Conservation (phyloP, 2,113 vertebrate species). For the Corythaixoides concolor region DNA sequence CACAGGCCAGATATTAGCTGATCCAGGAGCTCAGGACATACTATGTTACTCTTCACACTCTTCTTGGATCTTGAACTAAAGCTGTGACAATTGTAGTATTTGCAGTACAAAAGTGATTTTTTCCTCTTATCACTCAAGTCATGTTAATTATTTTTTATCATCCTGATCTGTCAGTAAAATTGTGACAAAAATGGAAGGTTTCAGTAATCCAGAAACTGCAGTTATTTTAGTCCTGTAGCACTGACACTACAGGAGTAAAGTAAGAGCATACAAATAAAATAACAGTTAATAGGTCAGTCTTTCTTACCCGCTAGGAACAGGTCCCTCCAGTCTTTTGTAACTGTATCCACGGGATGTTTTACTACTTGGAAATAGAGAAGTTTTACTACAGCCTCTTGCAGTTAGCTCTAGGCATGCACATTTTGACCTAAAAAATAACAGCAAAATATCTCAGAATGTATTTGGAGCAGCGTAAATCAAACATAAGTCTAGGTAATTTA, state of each 20-base stretch:
- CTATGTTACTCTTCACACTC: neutral
- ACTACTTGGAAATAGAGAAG: neutral
- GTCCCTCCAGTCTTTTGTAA: conserved; percentile 80
- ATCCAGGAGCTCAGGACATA: neutral
- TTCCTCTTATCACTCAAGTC: neutral
- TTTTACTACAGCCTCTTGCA: conserved; percentile 43
- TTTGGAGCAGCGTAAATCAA: neutral
- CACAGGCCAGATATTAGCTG: too few species aligned
- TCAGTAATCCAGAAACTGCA: neutral
- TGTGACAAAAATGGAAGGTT: neutral
- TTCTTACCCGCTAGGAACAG: conserved; percentile 83
- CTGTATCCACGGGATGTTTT: conserved; percentile 69
- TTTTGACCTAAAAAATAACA: conserved; percentile 66
- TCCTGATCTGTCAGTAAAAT: neutral
- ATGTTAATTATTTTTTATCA: neutral
- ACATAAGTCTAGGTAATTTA: neutral
- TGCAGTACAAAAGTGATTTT: neutral
- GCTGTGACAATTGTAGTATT: neutral
- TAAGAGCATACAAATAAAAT: neutral
- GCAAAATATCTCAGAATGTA: conserved; percentile 12
- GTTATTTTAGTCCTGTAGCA: neutral
- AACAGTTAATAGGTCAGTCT: neutral
- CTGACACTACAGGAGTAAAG: neutral
- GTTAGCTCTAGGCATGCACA: conserved; percentile 86
- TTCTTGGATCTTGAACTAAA: neutral